Conservation (phyloP, 2,113 vertebrate genomes). For the Hiodon alosoides region DNA sequence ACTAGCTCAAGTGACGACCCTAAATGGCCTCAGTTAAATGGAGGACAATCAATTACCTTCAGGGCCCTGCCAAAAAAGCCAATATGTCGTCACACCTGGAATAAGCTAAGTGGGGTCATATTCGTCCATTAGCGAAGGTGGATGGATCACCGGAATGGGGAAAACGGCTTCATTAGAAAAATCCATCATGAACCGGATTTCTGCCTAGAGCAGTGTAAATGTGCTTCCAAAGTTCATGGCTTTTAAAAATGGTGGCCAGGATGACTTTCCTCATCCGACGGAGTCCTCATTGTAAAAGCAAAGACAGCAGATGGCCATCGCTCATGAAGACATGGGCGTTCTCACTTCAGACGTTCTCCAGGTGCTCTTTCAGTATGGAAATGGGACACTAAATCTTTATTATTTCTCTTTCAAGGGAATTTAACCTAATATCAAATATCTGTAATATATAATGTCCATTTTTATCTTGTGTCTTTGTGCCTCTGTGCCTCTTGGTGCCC, state of each 20-base stretch:
- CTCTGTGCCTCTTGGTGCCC: too few relatives aligned
- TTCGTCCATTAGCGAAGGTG: not conserved
- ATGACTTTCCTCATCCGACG: not conserved
- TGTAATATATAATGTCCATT: too few relatives aligned
- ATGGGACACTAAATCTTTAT: too few relatives aligned
- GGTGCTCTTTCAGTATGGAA: too few relatives aligned
- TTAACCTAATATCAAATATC: too few relatives aligned
- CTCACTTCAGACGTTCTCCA: too few relatives aligned
- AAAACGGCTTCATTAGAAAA: slow-evolving; percentile 5
- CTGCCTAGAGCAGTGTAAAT: slow-evolving; percentile 4
- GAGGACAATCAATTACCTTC: slow-evolving; percentile 9
- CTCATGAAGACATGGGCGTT: too few relatives aligned
- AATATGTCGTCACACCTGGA: slow-evolving; percentile 12
- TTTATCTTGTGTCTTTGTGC: too few relatives aligned
- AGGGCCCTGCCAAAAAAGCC: not conserved
- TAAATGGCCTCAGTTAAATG: not conserved
- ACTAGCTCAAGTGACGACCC: slow-evolving; percentile 5
- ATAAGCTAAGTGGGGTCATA: slow-evolving; percentile 1
- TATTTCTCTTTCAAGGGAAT: too few relatives aligned
- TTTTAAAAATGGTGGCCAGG: not conserved
- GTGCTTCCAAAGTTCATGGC: not conserved
- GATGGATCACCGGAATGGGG: not conserved
- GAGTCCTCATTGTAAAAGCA: too few relatives aligned
- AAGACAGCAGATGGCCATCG: too few relatives aligned
- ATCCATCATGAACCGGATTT: not conserved